These are phyloP conservation scores for Vultur gryphus DNA, from an alignment of 2,797 vertebrate genomes.

Conservation along the genomic window DNA sequence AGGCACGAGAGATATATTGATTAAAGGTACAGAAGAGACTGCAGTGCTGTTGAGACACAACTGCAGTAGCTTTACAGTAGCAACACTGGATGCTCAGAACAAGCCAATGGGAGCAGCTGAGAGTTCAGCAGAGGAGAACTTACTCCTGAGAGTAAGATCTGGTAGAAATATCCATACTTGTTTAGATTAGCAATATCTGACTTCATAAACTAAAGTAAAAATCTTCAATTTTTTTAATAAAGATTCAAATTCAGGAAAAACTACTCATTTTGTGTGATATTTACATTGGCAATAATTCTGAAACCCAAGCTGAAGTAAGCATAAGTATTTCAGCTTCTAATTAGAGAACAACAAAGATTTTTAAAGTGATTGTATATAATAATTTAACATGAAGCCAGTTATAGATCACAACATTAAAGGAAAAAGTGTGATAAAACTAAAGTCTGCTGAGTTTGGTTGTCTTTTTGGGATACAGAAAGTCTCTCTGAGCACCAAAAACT, in stretches of 20 bases:
- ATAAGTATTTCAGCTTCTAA: neutral
- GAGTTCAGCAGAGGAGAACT: neutral
- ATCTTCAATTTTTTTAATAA: neutral
- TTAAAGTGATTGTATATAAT: neutral
- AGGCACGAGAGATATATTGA: accelerated
- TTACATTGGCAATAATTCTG: neutral
- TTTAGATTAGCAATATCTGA: neutral
- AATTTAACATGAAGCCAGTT: neutral
- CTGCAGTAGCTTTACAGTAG: neutral
- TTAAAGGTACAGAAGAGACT: neutral
- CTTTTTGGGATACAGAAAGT: neutral
- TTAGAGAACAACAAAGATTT: neutral
- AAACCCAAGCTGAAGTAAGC: neutral
- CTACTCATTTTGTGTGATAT: neutral
- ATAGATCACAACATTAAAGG: neutral
- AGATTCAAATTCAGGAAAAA: neutral
- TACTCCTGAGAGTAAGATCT: neutral
- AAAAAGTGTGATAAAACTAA: neutral
- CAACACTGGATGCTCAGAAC: neutral
- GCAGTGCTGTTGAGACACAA: neutral
- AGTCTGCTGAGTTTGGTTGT: neutral
- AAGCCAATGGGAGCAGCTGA: neutral
- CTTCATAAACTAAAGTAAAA: neutral
- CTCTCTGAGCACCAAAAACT: neutral
- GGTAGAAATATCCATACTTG: neutral